These are phyloP conservation scores for Xestia rhomboidea DNA, from an alignment of 2,888 invertebrate species.

Conservation along the genomic window DNA sequence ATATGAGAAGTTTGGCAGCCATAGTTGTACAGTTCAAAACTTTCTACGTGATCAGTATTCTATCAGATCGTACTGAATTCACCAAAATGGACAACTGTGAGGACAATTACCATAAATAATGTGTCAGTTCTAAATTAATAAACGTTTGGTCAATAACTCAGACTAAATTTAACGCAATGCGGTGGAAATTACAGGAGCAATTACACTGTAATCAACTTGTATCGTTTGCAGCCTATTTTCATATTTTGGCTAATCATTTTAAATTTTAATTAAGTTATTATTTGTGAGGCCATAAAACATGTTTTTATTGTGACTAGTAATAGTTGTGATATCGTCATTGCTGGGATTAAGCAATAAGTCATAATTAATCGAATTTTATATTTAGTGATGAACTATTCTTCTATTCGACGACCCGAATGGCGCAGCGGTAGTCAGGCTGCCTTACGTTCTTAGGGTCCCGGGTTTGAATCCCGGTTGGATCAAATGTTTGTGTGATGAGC, in stretches of 20 bases:
- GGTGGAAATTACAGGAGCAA: constrained; percentile 74
- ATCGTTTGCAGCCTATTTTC: constrained; percentile 50
- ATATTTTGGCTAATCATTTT: constrained; percentile 22
- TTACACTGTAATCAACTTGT: constrained; percentile 78
- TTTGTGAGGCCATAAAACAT: neutral
- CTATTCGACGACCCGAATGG: too few species aligned
- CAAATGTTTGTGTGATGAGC: too few species aligned
- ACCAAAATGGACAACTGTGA: constrained; percentile 74
- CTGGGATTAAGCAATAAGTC: constrained; percentile 8
- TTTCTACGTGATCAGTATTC: constrained; percentile 69
- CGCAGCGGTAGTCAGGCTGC: too few species aligned
- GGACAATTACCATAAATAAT: constrained; percentile 82
- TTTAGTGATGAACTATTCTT: too few species aligned
- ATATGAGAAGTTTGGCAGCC: constrained; percentile 32
- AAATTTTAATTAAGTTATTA: constrained; percentile 10
- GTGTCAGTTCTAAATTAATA: constrained; percentile 84
- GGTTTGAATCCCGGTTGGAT: too few species aligned
- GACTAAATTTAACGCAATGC: constrained; percentile 81
- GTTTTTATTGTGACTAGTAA: neutral
- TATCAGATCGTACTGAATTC: constrained; percentile 74
- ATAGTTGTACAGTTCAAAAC: constrained; percentile 56
- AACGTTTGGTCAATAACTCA: constrained; percentile 83
- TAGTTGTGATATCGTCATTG: neutral
- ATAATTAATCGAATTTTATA: too few species aligned
- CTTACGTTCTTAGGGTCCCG: too few species aligned